A percentile compares a stretch with the other conserved stretches of the same genome.
Evolutionary conservation across 2,888 invertebrate species (phyloP).

Genomic region (Allygus modestus): DNA sequence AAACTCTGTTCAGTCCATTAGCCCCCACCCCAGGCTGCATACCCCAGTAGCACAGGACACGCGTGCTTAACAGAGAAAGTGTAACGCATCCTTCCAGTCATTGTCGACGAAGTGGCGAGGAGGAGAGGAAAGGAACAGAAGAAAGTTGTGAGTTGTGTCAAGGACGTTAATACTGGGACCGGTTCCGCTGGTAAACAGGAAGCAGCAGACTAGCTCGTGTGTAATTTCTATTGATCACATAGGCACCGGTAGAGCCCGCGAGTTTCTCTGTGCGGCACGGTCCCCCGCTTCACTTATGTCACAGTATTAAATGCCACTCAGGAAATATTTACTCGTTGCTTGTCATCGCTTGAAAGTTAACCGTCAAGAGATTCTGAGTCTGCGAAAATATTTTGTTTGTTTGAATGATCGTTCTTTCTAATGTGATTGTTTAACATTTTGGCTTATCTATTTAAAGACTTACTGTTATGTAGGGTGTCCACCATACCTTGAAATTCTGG

Average conservation of each 20-base stretch:
- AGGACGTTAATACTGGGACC: slow-evolving; percentile 44
- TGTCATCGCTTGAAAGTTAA: too few relatives aligned
- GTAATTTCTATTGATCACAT: slow-evolving; percentile 49
- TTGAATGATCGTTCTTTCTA: too few relatives aligned
- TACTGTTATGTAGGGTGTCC: too few relatives aligned
- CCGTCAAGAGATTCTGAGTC: too few relatives aligned
- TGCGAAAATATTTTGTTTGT: too few relatives aligned
- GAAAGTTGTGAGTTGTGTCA: slow-evolving; percentile 56
- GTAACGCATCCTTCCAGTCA: slow-evolving; percentile 31
- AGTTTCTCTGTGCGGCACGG: slow-evolving; percentile 26
- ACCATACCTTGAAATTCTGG: too few relatives aligned
- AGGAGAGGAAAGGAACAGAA: slow-evolving; percentile 28
- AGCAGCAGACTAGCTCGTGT: slow-evolving; percentile 32
- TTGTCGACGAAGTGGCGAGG: slow-evolving; percentile 1
- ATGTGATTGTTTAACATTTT: too few relatives aligned
- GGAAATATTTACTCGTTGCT: background rate
- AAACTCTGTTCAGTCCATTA: too few relatives aligned
- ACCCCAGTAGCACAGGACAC: slow-evolving; percentile 1
- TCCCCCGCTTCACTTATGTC: background rate
- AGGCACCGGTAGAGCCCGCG: slow-evolving; percentile 32
- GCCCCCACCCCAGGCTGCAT: too few relatives aligned
- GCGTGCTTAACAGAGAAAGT: slow-evolving; percentile 21
- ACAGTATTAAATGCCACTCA: background rate
- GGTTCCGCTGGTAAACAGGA: slow-evolving; percentile 52
- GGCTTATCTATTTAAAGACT: too few relatives aligned